These are phyloP conservation scores for Chiroxiphia lanceolata DNA, from an alignment of 2,797 vertebrate species.

Conservation along the genomic window DNA sequence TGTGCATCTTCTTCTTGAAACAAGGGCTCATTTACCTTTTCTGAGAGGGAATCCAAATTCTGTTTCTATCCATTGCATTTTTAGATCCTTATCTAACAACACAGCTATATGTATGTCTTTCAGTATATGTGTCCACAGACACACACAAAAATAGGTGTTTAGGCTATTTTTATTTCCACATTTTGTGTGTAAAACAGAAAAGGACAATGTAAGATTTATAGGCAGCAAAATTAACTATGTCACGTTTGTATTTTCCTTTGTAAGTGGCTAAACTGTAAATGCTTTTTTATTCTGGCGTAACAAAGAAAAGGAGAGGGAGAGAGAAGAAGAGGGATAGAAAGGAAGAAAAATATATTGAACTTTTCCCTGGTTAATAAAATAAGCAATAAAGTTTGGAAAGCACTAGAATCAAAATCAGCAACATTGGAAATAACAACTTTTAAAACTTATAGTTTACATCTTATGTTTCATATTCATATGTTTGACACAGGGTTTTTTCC, in stretches of 20 bases:
- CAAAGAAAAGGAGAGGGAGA: slow-evolving; percentile 35
- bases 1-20: not conserved
- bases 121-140: not conserved
- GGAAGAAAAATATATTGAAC: slow-evolving; percentile 38
- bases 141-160: not conserved
- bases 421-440: slow-evolving; percentile 55
- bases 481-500: slow-evolving; percentile 17
- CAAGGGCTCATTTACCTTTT: slow-evolving; percentile 7
- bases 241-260: slow-evolving; percentile 5
- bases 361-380: slow-evolving; percentile 68
- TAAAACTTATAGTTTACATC: slow-evolving; percentile 62
- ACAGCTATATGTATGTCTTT: not conserved
- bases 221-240: slow-evolving; percentile 15
- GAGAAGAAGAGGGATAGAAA: slow-evolving; percentile 16
- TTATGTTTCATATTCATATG: slow-evolving; percentile 55
- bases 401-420: slow-evolving; percentile 64
- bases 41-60: not conserved
- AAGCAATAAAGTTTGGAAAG: slow-evolving; percentile 71
- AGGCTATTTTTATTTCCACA: not conserved
- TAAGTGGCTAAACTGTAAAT: slow-evolving; percentile 15
- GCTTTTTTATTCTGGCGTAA: slow-evolving; percentile 31
- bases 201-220: slow-evolving; percentile 1
- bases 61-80: slow-evolving; percentile 26
- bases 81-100: not conserved
- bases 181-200: not conserved